A percentile compares a stretch with the other conserved stretches of the same genome.
These are phyloP conservation scores for Hyppa rectilinea DNA, from an alignment of 2,888 invertebrate genomes.

Conservation along the genomic window DNA sequence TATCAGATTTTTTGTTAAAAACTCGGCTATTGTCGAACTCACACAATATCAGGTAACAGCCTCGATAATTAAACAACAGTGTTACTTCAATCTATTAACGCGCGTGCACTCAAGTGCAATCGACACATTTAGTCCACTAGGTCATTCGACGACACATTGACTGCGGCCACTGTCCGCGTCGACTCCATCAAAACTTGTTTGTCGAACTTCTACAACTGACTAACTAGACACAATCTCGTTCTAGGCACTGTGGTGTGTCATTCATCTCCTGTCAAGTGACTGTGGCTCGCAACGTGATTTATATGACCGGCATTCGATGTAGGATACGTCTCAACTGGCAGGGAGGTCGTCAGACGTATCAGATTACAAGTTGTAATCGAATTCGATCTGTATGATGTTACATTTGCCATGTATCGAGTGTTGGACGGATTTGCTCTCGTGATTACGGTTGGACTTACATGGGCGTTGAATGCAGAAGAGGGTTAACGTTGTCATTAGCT, in stretches of 20 bases:
- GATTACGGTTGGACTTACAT: constrained; percentile 50
- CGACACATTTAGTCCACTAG: constrained; percentile 71
- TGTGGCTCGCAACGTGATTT: constrained; percentile 67
- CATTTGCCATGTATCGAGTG: constrained; percentile 57
- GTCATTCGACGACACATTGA: constrained; percentile 70
- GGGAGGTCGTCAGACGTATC: constrained; percentile 57
- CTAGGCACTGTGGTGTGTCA: constrained; percentile 57
- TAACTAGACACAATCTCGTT: constrained; percentile 62
- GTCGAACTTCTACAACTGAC: constrained; percentile 45
- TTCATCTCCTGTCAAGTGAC: constrained; percentile 72
- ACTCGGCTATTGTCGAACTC: constrained; percentile 28
- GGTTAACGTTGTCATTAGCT: constrained; percentile 54
- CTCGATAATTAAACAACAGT: constrained; percentile 43
- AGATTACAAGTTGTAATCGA: constrained; percentile 61
- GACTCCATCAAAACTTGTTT: constrained; percentile 65
- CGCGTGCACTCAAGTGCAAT: constrained; percentile 64
- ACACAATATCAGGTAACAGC: constrained; percentile 37
- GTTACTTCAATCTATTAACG: constrained; percentile 57
- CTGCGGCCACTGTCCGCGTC: constrained; percentile 62
- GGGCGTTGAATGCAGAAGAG: constrained; percentile 43
- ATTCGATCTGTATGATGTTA: constrained; percentile 55
- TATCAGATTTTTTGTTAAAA: constrained; percentile 28
- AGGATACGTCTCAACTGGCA: constrained; percentile 58
- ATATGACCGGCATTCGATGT: constrained; percentile 67
- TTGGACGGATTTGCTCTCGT: constrained; percentile 41